Evolutionary conservation across 2,797 vertebrate genomes (phyloP), one percentile per base, ranked within the genome.

Genomic region (Threskiornis aethiopicus): DNA sequence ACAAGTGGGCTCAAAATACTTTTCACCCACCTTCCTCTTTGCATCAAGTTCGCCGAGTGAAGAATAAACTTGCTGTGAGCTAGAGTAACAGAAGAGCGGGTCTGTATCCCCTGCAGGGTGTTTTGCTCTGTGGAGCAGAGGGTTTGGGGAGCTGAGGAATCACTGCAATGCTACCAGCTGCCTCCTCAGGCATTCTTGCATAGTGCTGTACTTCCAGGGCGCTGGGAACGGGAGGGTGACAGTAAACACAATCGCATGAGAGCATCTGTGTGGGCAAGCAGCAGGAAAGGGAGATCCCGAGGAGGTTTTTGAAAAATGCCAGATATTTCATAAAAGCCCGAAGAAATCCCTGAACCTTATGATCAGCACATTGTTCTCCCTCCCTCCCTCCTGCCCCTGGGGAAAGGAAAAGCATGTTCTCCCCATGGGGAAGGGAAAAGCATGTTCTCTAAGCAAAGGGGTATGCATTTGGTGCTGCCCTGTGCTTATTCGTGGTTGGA

Each of bases 151-250:
- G 91, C 87, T 92, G 54, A 90, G 14, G 47, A 95, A 92, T 87
- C 37, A 26, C 81, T 95, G 83, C 87, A 83, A 26, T 35, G 47
- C 55, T 97, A 77, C 64, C 90, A 96, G 51, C 81, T 80, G 87
- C 89, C 54, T 96, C 55, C 61, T 84, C 5, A 46, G 71, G 70
- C 95, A 69, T 90, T 89, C 80, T 90, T 62, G 25, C 47, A 20
- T 44, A 29, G 47, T 33, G 29, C 72, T 86, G 55, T 69, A 37
- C 15, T 87, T 76, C 8, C 80, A 87, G 41, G 25, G 46, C 10
- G 2, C 15, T 16, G 18, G 58, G 61, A 77, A 9, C 2, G 11
- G 67, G 35, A 73, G 81, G 49, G 20, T 79, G 73, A 16, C 24
- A 14, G 55, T 31, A 85, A 96, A 92, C 6, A 41, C 11, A 28